These are phyloP conservation scores for Bagarius yarrelli DNA, from an alignment of 2,113 vertebrate species.

Conservation along the genomic window DNA sequence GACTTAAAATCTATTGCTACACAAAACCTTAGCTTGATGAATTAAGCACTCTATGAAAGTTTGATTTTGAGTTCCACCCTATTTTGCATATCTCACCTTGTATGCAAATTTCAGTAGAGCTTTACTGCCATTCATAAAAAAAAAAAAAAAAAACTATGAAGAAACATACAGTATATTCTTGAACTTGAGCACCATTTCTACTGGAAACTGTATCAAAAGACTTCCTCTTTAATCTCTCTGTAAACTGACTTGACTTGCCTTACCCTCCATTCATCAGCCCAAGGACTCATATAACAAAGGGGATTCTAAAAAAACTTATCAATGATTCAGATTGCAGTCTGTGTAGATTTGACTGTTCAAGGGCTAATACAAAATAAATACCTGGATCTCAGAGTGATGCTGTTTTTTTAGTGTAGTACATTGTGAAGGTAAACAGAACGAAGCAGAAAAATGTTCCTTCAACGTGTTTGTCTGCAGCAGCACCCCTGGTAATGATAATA, in stretches of 20 bases:
- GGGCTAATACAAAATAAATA: constrained; percentile 2
- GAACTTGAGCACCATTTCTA: neutral
- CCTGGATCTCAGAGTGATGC: neutral
- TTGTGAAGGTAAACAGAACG: neutral
- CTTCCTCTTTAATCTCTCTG: neutral
- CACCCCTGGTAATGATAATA: too few species aligned
- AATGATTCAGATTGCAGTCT: neutral
- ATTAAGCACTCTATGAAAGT: neutral
- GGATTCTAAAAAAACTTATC: neutral
- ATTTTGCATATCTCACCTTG: neutral
- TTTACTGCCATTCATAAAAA: too few species aligned
- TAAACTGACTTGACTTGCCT: neutral
- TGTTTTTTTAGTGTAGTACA: neutral
- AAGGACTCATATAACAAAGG: neutral
- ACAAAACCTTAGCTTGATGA: neutral
- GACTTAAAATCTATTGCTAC: neutral
- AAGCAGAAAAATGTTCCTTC: neutral
- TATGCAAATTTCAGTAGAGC: neutral
- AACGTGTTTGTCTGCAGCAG: too few species aligned
- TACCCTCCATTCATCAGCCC: neutral
- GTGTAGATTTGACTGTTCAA: constrained; percentile 2
- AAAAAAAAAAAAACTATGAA: neutral
- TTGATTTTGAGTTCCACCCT: neutral
- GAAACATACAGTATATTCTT: too few species aligned
- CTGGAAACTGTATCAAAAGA: neutral